Evolutionary conservation across 37 sponge, comb jelly and placozoan species (phyloP), one percentile per base, ranked within the genome.

Genomic region (Crambe crambe): DNA sequence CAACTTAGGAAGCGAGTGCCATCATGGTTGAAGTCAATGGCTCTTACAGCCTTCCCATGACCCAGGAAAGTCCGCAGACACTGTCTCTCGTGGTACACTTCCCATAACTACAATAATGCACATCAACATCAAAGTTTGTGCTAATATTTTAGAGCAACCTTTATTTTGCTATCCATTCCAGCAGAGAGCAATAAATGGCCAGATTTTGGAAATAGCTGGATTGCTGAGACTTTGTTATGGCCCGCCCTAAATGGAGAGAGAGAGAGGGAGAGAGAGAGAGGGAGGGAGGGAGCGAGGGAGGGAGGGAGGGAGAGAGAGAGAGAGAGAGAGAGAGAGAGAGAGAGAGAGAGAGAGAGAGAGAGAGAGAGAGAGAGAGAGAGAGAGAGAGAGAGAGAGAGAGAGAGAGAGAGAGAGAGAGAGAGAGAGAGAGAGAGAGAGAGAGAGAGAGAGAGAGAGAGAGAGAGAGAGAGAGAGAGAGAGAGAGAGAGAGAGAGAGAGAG

Each of bases 161-260:
- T 98, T 23, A 98, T 80, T 73, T 95, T 98, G 35, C 54, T 41
- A 73, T 98, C 99, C 99, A 98, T 98, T 2, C 96, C 90, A 80
- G 89, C 87, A 3, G 99, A 98, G 27, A 98, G 82, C 26, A 98
- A 41, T 44, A 98, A 79, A 67, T 98, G 99, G 3, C 90, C 99
- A 17, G 99, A 93, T 40, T 83, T 77, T 1, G 99, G 99, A 71
- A 95, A 95, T 36, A 91, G 67, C 36, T 87, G 73, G 65, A 95
- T 93, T 35, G 99, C 83, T 10, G 93, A 87, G 0, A 93, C 99
- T 60, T 93, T 98, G 34, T 90, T 89, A 76, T 98, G 99, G 22
- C 88, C 97, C 37, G 79, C 58, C 94, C 94, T 94, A 72, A 26
- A 51, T 1, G 27, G 54, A 6, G 60, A 43, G 12, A 56, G 3